These are phyloP conservation scores for Netelia inedita DNA, from an alignment of 2,888 invertebrate species.

Conservation along the genomic window DNA sequence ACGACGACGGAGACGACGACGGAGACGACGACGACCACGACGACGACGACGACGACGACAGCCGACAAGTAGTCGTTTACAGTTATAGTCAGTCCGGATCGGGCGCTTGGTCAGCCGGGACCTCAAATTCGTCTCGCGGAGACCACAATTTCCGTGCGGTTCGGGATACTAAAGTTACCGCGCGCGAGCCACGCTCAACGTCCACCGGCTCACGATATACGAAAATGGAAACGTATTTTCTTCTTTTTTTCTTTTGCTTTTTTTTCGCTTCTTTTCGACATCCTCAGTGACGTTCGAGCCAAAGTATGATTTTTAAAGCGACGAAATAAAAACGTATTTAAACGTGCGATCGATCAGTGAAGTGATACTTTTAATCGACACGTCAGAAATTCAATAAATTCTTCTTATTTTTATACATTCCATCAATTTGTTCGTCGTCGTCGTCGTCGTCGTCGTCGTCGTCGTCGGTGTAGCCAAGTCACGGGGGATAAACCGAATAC, in stretches of 20 bases:
- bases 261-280: not conserved
- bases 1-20: constrained; percentile 70
- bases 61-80: constrained; percentile 85
- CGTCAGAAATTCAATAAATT: not conserved
- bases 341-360: constrained; percentile 19
- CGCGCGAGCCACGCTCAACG: not conserved
- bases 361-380: constrained; percentile 24
- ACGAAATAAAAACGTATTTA: constrained; percentile 12
- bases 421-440: not conserved
- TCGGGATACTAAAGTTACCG: not conserved
- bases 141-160: not conserved
- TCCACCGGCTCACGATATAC: not conserved
- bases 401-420: constrained; percentile 26
- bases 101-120: constrained; percentile 84
- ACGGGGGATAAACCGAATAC: constrained; percentile 30
- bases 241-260: not conserved
- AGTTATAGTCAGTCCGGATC: constrained; percentile 85
- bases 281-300: too few relatives aligned
- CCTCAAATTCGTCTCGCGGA: constrained; percentile 66
- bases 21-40: constrained; percentile 17
- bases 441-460: too few relatives aligned
- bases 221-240: not conserved
- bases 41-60: constrained; percentile 65
- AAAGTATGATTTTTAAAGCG: not conserved
- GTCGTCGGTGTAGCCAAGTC: too few relatives aligned